A percentile compares a stretch with the other conserved stretches of the same genome.
These are phyloP conservation scores for Salticus scenicus DNA, from an alignment of 2,888 invertebrate species.

Conservation along the genomic window DNA sequence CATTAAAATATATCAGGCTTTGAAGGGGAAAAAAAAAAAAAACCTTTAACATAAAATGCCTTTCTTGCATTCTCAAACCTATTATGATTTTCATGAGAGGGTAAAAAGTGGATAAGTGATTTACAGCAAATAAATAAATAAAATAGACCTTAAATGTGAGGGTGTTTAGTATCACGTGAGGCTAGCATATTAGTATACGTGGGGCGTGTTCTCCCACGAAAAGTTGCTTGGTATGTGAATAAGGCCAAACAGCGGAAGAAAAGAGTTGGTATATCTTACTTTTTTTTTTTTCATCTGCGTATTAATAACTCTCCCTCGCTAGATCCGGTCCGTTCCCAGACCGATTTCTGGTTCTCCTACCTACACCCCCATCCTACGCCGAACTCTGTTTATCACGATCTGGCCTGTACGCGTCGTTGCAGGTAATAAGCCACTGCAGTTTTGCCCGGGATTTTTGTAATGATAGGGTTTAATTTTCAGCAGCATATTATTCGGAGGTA, in stretches of 20 bases:
- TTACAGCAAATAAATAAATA: not conserved
- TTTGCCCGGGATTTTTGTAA: not conserved
- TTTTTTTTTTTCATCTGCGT: constrained; percentile 18
- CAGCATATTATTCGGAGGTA: not conserved
- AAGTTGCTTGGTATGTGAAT: not conserved
- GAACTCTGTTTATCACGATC: constrained; percentile 45
- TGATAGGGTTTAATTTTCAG: constrained; percentile 11
- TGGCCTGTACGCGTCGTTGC: constrained; percentile 8
- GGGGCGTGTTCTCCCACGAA: constrained; percentile 58
- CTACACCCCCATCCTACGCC: constrained; percentile 61
- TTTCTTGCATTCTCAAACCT: too few species aligned
- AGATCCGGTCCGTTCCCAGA: constrained; percentile 61
- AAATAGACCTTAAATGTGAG: constrained; percentile 15
- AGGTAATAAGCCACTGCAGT: not conserved
- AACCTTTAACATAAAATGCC: too few species aligned
- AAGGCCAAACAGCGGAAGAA: constrained; percentile 23
- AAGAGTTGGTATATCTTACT: constrained; percentile 34
- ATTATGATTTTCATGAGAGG: too few species aligned
- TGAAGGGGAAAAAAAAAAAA: too few species aligned
- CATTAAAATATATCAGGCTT: too few species aligned
- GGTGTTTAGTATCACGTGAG: constrained; percentile 56
- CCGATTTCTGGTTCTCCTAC: constrained; percentile 56
- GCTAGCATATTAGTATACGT: constrained; percentile 35
- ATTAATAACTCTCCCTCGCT: constrained; percentile 61
- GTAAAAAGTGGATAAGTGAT: too few species aligned